Evolutionary conservation across 2,888 invertebrate species (phyloP), one percentile per base, ranked within the genome.

Genomic region (Camponotus fellah): DNA sequence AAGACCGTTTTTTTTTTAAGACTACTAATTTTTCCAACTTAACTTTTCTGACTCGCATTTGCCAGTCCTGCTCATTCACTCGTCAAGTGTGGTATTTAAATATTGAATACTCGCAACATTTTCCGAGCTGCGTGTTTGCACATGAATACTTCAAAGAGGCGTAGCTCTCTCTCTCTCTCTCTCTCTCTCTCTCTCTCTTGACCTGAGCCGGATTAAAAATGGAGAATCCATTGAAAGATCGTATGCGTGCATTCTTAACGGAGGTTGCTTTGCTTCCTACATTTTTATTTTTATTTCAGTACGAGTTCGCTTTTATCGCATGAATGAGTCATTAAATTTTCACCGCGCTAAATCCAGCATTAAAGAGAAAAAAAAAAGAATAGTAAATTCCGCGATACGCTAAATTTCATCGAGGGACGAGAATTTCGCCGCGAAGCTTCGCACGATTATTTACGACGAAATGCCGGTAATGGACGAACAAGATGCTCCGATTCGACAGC

Each of bases 211-310:
- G 34, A 79, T 79, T 79, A 79, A 79, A 79, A 71, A 79, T 79
- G 74, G 37, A 79, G 46, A 79, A 79, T 79, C 60, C 74, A 79
- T 72, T 60, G 72, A 74, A 79, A 79, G 60, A 79, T 79, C 60
- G 79, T 60, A 79, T 12, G 74, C 74, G 74, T 72, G 74, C 74
- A 79, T 79, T 74, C 74, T 46, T 46, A 79, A 71, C 32, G 34
- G 43, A 43, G 43, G 12, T 8, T 71, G 74, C 79, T 60, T 34
- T 58, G 46, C 60, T 58, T 43, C 43, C 34, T 43, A 71, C 46
- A 46, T 21, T 79, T 79, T 74, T 60, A 79, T 79, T 6, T 21
- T 71, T 79, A 60, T 72, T 72, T 79, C 43, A 79, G 34, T 8
- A 14, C n/a, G 14, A 17, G 34, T 21, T 26, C 34, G 58, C 46